Percentiles rank a stretch among this genome's conserved stretches.
Evolutionary conservation across 1,140 invertebrate species (phyloP).

Genomic region (Maniola jurtina): DNA sequence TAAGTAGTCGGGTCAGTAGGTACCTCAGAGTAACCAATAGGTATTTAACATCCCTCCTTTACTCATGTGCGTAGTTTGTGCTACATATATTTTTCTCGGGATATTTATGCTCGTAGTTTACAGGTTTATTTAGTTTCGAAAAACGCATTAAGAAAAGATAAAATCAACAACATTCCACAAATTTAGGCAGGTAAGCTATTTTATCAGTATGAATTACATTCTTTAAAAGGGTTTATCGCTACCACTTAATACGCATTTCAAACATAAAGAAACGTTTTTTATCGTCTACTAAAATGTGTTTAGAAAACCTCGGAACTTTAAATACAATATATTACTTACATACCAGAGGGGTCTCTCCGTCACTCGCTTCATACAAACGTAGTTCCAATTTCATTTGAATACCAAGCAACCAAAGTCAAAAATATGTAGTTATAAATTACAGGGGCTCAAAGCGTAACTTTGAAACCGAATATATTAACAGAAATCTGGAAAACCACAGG

Average conservation of each 20-base stretch:
- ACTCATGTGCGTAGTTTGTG: neutral
- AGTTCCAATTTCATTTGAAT: too few relatives aligned
- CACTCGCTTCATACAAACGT: too few relatives aligned
- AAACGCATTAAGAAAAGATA: neutral
- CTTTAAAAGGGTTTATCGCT: conserved; percentile 17
- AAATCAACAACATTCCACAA: neutral
- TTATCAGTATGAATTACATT: conserved; percentile 23
- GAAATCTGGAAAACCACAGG: too few relatives aligned
- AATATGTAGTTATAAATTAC: too few relatives aligned
- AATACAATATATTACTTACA: conserved; percentile 1
- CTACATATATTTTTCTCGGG: neutral
- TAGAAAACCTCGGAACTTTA: neutral
- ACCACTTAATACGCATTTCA: conserved; percentile 12
- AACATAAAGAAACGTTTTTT: conserved; percentile 26
- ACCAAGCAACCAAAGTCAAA: too few relatives aligned
- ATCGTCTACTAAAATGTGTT: conserved; percentile 20
- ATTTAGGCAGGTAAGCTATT: conserved; percentile 3
- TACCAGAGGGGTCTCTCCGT: too few relatives aligned
- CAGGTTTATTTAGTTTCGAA: conserved; percentile 2
- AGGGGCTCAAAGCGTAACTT: too few relatives aligned
- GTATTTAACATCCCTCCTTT: too few relatives aligned
- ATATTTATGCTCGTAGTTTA: neutral
- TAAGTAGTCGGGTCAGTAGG: too few relatives aligned
- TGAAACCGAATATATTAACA: too few relatives aligned
- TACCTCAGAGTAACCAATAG: too few relatives aligned